phyloP scores from a whole-genome alignment of 2,113 vertebrate species.

The Myotis lucifugus region DNA sequence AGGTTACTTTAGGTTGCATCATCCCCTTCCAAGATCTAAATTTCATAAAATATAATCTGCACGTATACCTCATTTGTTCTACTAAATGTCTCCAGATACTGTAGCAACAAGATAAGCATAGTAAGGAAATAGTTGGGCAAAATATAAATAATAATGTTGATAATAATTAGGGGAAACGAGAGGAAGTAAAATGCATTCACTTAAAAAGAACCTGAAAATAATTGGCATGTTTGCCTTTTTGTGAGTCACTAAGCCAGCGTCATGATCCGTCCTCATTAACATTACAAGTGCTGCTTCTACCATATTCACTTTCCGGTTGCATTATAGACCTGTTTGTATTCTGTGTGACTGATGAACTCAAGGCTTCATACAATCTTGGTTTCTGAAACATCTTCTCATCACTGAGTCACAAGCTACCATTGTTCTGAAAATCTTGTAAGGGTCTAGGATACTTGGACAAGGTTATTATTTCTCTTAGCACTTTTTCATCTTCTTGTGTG shows the following conservation, averaged over 20 bases:
- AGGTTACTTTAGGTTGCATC: background rate
- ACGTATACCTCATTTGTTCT: background rate
- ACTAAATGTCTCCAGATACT: background rate
- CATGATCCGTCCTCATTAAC: slow-evolving; percentile 29
- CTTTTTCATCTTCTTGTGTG: slow-evolving; percentile 61
- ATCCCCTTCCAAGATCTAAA: background rate
- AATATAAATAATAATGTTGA: slow-evolving; percentile 16
- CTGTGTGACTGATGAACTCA: background rate
- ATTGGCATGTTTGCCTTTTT: slow-evolving; percentile 1
- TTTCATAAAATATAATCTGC: background rate
- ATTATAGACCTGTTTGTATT: background rate
- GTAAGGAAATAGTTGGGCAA: background rate
- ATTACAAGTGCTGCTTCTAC: background rate
- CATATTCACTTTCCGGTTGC: background rate
- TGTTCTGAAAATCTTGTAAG: slow-evolving; percentile 29
- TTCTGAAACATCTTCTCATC: slow-evolving; percentile 53
- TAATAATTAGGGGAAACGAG: background rate
- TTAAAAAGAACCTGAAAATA: background rate
- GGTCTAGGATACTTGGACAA: slow-evolving; percentile 30
- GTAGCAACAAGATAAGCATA: background rate
- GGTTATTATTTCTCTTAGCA: slow-evolving; percentile 26
- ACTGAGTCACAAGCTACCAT: slow-evolving; percentile 43
- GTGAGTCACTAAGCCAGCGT: background rate
- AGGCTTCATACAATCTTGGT: slow-evolving; percentile 8
- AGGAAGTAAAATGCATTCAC: background rate